Evolutionary conservation across 2,888 invertebrate species (phyloP).

Genomic region (Poecilus cupreus): DNA sequence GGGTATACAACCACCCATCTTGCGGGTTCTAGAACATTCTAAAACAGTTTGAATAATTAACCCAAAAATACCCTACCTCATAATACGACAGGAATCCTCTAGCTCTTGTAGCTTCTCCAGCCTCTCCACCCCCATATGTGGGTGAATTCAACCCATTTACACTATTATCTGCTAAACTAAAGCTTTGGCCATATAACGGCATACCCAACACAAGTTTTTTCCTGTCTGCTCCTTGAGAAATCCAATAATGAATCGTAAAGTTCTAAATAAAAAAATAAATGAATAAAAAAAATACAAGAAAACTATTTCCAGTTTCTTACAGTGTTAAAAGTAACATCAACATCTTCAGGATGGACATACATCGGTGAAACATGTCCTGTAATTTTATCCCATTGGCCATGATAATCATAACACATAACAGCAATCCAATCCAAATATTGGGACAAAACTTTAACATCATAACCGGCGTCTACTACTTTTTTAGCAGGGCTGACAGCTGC

Average conservation of each 20-base stretch:
- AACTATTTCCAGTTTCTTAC: slow-evolving; percentile 71
- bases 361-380: slow-evolving; percentile 94
- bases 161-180: slow-evolving; percentile 82
- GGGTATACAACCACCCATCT: no score
- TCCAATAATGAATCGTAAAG: slow-evolving; percentile 92
- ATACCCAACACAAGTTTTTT: slow-evolving; percentile 89
- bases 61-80: slow-evolving; percentile 76
- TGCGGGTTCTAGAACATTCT: no score
- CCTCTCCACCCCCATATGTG: slow-evolving; percentile 91
- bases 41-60: neutral
- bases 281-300: neutral
- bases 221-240: slow-evolving; percentile 85
- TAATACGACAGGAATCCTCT: slow-evolving; percentile 92
- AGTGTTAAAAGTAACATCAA: slow-evolving; percentile 86
- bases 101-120: slow-evolving; percentile 90
- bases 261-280: slow-evolving; percentile 77
- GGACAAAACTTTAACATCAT: slow-evolving; percentile 86
- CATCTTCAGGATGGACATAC: slow-evolving; percentile 84
- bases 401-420: slow-evolving; percentile 93
- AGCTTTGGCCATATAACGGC: slow-evolving; percentile 93
- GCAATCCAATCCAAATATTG: slow-evolving; percentile 91
- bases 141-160: slow-evolving; percentile 83
- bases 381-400: slow-evolving; percentile 93
- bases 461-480: slow-evolving; percentile 88
- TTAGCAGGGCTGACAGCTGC: slow-evolving; percentile 91